Evolutionary conservation across 1,140 invertebrate species (phyloP), one percentile per base, ranked within the genome.

Genomic region (Campoletis sonorensis): DNA sequence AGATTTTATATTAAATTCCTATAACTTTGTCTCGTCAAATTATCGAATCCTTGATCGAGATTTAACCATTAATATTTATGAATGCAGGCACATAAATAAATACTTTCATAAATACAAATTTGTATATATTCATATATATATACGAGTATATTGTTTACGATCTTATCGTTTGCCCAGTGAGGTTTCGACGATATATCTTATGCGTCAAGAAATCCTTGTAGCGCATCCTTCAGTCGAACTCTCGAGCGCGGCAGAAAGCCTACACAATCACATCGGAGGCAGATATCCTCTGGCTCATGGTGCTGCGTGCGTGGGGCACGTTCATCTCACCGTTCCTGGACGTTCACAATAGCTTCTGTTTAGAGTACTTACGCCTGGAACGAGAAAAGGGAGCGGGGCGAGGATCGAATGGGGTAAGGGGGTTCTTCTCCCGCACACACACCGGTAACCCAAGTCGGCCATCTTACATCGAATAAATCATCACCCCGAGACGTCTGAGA

Each of bases 341-440:
- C 88, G 87, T 88, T 90, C 88, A 92, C 91, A 92, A 92, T 91
- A 90, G 91, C 90, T 91, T 91, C 91, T 91, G 90, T 92, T 92
- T 92, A 90, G 89, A 91, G 89, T 89, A 90, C 86, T 89, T 89
- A 90, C 84, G 86, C 87, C 84, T 81, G 80, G 85, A 76, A 73
- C 79, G 64, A 70, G 80, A 77, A 30, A 13, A 64, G 61, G n/a
- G 51, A 54, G 8, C 5, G 40, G 51, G 51, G 18, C n/a, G n/a
- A 54, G n/a, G 51, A 21, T 18, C 11, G 5, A 26, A 64, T n/a
- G 23, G 61, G 61, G 61, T 64, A 54, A 79, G 73, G 81, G 82
- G n/a, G n/a, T n/a, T n/a, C n/a, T 4, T 49, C 27, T 77, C 54
- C 40, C 51, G 21, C 72, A n/a, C 73, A 84, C 85, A 86, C 83